These are phyloP conservation scores for Megaptera novaeangliae DNA, from an alignment of 2,113 vertebrate genomes.

Conservation along the genomic window DNA sequence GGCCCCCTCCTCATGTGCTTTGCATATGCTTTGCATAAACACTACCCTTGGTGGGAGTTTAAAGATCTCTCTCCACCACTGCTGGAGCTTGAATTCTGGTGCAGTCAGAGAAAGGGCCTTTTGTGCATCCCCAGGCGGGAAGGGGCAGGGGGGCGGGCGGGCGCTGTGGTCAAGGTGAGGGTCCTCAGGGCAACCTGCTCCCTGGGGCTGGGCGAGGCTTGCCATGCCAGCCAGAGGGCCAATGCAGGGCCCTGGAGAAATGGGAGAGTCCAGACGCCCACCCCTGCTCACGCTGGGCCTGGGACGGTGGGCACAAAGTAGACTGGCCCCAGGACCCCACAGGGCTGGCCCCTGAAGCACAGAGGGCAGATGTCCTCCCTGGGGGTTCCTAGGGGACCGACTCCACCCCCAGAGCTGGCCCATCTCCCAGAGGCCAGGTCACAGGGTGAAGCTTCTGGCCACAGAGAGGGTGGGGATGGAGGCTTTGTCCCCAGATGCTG, in stretches of 20 bases:
- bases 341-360: not conserved
- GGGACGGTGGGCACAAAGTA: not conserved
- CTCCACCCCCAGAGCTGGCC: not conserved
- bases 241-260: not conserved
- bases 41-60: not conserved
- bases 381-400: not conserved
- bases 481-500: not conserved
- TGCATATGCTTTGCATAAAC: not conserved
- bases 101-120: not conserved
- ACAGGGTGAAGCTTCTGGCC: not conserved
- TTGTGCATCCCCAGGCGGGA: not conserved
- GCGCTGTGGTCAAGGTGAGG: not conserved
- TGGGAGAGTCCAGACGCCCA: not conserved
- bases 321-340: not conserved
- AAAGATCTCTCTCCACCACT: not conserved
- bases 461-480: not conserved
- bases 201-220: not conserved
- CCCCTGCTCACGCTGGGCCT: fast-evolving
- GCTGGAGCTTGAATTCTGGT: not conserved
- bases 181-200: not conserved
- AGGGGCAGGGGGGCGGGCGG: not conserved
- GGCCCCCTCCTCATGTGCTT: not conserved
- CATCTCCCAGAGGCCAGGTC: not conserved
- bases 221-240: not conserved
- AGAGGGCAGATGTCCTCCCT: not conserved